These are phyloP conservation scores for Sarcophaga variegata DNA, from an alignment of 2,888 invertebrate genomes.

Conservation along the genomic window DNA sequence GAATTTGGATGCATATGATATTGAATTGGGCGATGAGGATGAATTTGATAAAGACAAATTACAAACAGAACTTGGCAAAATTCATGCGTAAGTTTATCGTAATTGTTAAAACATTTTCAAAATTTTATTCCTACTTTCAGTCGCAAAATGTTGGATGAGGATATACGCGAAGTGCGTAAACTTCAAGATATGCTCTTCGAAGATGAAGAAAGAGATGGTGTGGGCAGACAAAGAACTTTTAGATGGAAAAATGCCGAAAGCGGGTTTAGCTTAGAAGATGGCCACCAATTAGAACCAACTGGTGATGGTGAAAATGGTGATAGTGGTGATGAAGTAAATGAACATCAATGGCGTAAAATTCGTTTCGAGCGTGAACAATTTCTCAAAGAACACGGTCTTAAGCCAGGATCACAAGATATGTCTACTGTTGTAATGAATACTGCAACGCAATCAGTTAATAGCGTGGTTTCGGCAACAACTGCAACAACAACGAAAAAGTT, in stretches of 20 bases:
- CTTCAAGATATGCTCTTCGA: conserved; percentile 94
- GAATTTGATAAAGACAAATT: conserved; percentile 90
- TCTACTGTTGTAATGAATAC: conserved; percentile 57
- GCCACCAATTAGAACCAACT: conserved; percentile 72
- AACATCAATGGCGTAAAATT: conserved; percentile 90
- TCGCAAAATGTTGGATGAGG: conserved; percentile 92
- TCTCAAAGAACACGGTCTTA: conserved; percentile 82
- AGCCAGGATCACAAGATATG: conserved; percentile 68
- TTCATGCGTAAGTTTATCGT: conserved; percentile 88
- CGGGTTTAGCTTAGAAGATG: conserved; percentile 77
- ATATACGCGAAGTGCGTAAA: conserved; percentile 91
- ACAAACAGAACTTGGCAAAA: conserved; percentile 89
- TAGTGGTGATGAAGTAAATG: conserved; percentile 87
- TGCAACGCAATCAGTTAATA: conserved; percentile 64
- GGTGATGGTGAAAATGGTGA: conserved; percentile 81
- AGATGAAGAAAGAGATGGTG: conserved; percentile 92
- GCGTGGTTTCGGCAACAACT: conserved; percentile 38
- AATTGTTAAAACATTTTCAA: neutral
- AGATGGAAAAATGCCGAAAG: conserved; percentile 91
- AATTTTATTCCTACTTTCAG: conserved; percentile 78
- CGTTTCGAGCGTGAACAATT: conserved; percentile 91
- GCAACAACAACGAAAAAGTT: conserved; percentile 66
- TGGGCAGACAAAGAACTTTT: conserved; percentile 90
- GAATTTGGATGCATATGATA: conserved; percentile 90
- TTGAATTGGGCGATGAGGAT: conserved; percentile 93